Conservation (phyloP, 2,888 invertebrate genomes). For the Hirtodrosophila trivittata region DNA sequence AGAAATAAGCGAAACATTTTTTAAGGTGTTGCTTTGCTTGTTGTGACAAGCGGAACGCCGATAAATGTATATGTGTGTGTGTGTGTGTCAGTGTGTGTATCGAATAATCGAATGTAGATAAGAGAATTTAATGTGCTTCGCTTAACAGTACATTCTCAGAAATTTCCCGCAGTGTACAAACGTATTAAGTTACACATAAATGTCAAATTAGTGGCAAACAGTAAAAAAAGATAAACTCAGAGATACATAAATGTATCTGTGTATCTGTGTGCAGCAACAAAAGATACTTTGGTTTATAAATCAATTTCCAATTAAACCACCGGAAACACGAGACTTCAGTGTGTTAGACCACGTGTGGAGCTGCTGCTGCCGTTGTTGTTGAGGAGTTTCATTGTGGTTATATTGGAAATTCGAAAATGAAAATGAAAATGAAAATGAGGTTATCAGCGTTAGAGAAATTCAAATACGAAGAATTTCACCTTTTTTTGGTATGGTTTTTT, state of each 20-base stretch:
- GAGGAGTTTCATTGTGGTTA: conserved; percentile 57
- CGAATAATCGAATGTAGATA: conserved; percentile 41
- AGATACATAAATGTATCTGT: conserved; percentile 42
- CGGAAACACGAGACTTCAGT: conserved; percentile 59
- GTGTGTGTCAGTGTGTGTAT: conserved; percentile 19
- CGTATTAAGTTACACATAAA: conserved; percentile 47
- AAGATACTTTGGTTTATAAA: conserved; percentile 31
- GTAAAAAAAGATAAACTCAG: conserved; percentile 23
- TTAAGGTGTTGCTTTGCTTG: conserved; percentile 68
- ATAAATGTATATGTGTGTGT: conserved; percentile 15
- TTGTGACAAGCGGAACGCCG: conserved; percentile 64
- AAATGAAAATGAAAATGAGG: conserved; percentile 26
- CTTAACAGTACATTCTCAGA: conserved; percentile 6
- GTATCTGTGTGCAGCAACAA: not conserved
- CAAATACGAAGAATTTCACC: conserved; percentile 50
- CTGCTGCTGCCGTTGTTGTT: conserved; percentile 24
- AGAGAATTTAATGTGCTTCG: conserved; percentile 29
- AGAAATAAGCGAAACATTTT: conserved; percentile 59
- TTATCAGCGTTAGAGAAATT: conserved; percentile 57
- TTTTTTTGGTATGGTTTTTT: conserved; percentile 7
- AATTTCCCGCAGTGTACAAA: conserved; percentile 22
- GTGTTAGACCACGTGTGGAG: conserved; percentile 44
- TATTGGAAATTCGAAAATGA: conserved; percentile 37
- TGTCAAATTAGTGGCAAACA: conserved; percentile 57
- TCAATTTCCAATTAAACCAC: conserved; percentile 58